Percentiles rank a stretch among this genome's conserved stretches.
Conservation (phyloP, 2,888 invertebrate genomes). For the Mantis religiosa region DNA sequence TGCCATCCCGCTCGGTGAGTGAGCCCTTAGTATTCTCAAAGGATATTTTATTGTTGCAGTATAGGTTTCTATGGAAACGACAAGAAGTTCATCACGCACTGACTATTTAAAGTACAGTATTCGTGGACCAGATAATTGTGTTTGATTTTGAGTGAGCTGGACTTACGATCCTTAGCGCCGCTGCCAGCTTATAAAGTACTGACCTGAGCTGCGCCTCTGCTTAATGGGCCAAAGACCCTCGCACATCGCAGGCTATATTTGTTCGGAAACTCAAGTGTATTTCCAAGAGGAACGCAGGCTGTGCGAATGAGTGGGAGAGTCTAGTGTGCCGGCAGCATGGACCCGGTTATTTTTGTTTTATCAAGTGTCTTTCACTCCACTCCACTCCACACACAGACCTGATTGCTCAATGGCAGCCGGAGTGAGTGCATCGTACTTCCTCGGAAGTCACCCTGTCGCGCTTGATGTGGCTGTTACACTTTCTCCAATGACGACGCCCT, state of each 20-base stretch:
- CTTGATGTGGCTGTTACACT: neutral
- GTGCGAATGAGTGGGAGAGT: neutral
- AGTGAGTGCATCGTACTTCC: neutral
- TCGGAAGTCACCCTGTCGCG: neutral
- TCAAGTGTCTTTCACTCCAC: neutral
- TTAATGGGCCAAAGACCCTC: neutral
- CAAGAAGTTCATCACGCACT: no score
- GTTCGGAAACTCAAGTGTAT: neutral
- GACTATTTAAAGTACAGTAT: no score
- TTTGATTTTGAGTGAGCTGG: no score
- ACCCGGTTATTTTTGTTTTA: neutral
- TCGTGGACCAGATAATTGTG: no score
- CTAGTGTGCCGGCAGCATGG: neutral
- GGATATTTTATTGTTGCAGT: no score
- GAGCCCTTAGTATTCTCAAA: no score
- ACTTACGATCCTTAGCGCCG: no score
- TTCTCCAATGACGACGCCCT: neutral
- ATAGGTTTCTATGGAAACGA: no score
- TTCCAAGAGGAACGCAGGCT: neutral
- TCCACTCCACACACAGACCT: neutral
- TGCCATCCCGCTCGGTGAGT: no score
- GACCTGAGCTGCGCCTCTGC: neutral
- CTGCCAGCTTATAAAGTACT: no score
- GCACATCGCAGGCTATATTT: neutral
- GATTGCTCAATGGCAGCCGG: neutral